Conservation (phyloP, 2,888 invertebrate species). For the Netelia melanura region DNA sequence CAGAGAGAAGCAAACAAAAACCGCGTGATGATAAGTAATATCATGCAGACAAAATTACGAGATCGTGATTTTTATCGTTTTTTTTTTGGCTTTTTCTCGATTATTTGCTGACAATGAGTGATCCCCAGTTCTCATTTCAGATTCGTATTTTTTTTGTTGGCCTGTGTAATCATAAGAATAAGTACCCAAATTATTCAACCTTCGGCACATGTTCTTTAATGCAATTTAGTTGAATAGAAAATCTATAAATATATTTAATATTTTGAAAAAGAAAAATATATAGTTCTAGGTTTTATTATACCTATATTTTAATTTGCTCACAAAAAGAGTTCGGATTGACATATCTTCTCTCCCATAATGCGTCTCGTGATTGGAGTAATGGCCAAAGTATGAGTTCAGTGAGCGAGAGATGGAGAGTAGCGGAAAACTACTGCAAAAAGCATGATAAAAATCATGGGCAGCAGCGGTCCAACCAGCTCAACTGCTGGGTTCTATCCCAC, state of each 20-base stretch:
- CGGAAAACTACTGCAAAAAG: constrained; percentile 26
- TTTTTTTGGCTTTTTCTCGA: too few species aligned
- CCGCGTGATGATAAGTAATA: too few species aligned
- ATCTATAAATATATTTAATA: background rate
- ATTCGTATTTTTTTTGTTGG: too few species aligned
- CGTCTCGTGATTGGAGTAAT: background rate
- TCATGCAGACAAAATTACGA: too few species aligned
- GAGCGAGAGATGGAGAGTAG: constrained; percentile 11
- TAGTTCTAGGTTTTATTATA: too few species aligned
- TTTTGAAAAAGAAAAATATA: background rate
- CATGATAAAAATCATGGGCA: constrained; percentile 61
- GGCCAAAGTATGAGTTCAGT: constrained; percentile 9
- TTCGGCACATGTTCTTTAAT: too few species aligned
- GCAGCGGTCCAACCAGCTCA: constrained; percentile 75
- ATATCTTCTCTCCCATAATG: background rate
- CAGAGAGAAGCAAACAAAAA: too few species aligned
- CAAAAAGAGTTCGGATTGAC: background rate
- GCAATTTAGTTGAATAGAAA: background rate
- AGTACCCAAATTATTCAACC: too few species aligned
- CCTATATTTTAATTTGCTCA: background rate
- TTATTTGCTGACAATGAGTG: too few species aligned
- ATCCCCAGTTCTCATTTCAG: too few species aligned
- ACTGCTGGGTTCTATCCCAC: constrained; percentile 79
- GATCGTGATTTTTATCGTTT: too few species aligned
- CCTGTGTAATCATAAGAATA: too few species aligned